These are phyloP conservation scores for Phania funesta DNA, from an alignment of 2,888 invertebrate species.

Conservation along the genomic window DNA sequence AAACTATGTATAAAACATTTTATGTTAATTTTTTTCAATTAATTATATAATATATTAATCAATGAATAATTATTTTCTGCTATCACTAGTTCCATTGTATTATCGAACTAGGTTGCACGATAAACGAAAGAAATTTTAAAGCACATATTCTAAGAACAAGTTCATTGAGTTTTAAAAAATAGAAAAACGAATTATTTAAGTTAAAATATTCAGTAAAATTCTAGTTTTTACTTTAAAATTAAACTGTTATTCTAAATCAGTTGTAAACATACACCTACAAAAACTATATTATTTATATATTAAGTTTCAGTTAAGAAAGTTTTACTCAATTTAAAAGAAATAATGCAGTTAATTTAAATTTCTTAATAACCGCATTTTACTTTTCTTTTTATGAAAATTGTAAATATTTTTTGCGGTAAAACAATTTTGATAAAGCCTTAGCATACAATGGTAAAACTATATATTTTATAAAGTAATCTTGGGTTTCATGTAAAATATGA, in stretches of 20 bases:
- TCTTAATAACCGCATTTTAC: not conserved
- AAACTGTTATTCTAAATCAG: not conserved
- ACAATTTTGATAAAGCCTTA: not conserved
- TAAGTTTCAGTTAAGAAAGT: not conserved
- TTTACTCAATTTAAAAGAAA: constrained; percentile 12
- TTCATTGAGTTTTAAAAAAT: not conserved
- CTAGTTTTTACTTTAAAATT: constrained; percentile 4
- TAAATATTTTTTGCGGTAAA: constrained; percentile 22
- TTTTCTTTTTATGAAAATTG: not conserved
- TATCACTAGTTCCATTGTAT: too few relatives aligned
- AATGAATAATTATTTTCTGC: too few relatives aligned
- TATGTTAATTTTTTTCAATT: too few relatives aligned
- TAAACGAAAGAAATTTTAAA: too few relatives aligned
- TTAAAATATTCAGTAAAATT: constrained; percentile 17
- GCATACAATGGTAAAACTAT: not conserved
- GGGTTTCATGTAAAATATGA: too few relatives aligned
- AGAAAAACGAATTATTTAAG: not conserved
- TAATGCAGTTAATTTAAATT: not conserved
- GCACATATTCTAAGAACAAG: too few relatives aligned
- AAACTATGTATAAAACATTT: too few relatives aligned
- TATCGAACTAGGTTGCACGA: too few relatives aligned
- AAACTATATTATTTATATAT: not conserved
- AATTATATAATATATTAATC: too few relatives aligned
- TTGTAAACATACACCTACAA: not conserved
- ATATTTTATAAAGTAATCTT: too few relatives aligned